These are phyloP conservation scores for Panagrolaimus sp. DNA, from an alignment of 1,140 invertebrate genomes.

Conservation along the genomic window DNA sequence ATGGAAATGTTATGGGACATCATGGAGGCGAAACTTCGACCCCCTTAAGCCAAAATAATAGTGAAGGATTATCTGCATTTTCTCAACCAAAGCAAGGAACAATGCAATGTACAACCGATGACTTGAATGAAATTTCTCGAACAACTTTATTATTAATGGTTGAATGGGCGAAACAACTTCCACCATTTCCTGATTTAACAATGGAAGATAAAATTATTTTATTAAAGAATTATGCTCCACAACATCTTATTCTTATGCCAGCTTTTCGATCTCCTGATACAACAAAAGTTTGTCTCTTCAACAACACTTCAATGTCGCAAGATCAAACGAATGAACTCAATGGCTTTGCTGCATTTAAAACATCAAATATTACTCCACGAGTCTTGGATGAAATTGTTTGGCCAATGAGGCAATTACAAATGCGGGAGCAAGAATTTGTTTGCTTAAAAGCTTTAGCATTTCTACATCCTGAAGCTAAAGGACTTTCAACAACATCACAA, in stretches of 20 bases:
- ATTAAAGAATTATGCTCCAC: conserved; percentile 57
- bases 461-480: conserved; percentile 58
- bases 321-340: conserved; percentile 43
- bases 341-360: conserved; percentile 53
- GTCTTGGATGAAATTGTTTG: conserved; percentile 59
- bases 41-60: background rate
- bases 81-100: conserved; percentile 10
- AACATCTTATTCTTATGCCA: conserved; percentile 59
- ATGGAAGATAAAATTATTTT: conserved; percentile 56
- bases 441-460: conserved; percentile 58
- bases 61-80: background rate
- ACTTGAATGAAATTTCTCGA: conserved; percentile 56
- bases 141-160: conserved; percentile 57
- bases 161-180: conserved; percentile 53
- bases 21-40: background rate
- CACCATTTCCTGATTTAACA: conserved; percentile 43
- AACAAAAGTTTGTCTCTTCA: conserved; percentile 58
- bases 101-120: conserved; percentile 31
- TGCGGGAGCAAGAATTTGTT: conserved; percentile 58
- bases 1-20: conserved; percentile 12
- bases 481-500: conserved; percentile 44
- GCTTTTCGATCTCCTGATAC: conserved; percentile 58
- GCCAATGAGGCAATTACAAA: conserved; percentile 57
- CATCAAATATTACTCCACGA: conserved; percentile 47
- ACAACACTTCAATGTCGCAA: conserved; percentile 51